Evolutionary conservation across 2,113 vertebrate genomes (phyloP), one percentile per base, ranked within the genome.

Genomic region (Oryctolagus cuniculus): DNA sequence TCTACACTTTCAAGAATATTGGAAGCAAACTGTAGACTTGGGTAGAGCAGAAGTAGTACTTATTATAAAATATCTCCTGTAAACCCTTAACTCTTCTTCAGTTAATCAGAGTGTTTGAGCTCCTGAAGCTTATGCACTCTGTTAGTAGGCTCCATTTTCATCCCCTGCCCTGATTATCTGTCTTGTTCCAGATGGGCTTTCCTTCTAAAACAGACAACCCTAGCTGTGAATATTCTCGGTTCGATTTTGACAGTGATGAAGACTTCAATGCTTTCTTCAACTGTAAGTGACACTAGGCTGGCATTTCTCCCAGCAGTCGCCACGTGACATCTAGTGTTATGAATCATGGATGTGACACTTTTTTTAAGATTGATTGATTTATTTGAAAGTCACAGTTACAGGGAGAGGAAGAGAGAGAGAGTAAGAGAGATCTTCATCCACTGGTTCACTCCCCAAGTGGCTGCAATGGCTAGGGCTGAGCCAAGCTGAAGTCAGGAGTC

Each of bases 231-330:
- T 99, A 99, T 95, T 99, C 99, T 49, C 99, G 99, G 24, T 98
- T 99, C 95, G 99, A 99, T 98, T 99, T 99, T 95, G 99, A 99
- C 97, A 99, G 99, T 0, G 99, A 99, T 19, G 99, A 99, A 86
- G 99, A 99, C 97, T 99, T 99, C 98, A 99, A 99, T 93, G 97
- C 97, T 27, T 99, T 99, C 98, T 99, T 99, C 98, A 99, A 98
- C 92, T 99, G 99, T 99, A 98, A 99, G 99, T 98, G 84, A 79
- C n/a, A 77, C 0, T 86, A 25, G 12, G 9, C 34, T 81, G 34
- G 10, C 55, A 64, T 78, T 88, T 74, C 55, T 92, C 22, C 66
- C 8, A 55, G 5, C 21, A 78, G 22, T 82, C 89, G 93, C 55
- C 69, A 88, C 78, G 38, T 77, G 74, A 5, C n/a, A 44, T 49